Conservation (phyloP, 2,113 vertebrate genomes). For the Myocastor coypus region DNA sequence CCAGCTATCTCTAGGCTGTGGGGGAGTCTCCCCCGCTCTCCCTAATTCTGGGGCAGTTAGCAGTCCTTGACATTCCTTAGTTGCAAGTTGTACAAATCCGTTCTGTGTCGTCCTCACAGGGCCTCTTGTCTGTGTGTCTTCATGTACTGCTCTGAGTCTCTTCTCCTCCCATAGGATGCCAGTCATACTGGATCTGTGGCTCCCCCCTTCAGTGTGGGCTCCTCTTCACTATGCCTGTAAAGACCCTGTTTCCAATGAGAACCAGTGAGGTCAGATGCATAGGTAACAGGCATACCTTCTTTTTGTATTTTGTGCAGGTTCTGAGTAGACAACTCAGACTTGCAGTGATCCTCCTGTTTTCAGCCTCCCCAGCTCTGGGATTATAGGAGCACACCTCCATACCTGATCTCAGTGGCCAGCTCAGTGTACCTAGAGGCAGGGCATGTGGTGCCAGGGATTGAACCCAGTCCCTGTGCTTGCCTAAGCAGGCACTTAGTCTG, state of each 20-base stretch:
- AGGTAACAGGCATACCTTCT: background rate
- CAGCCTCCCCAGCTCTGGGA: too few species aligned
- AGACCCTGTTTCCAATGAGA: conserved; percentile 18
- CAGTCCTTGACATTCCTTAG: background rate
- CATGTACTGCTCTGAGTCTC: background rate
- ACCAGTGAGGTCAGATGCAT: background rate
- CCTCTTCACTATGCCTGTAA: conserved; percentile 28
- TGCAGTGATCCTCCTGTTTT: too few species aligned
- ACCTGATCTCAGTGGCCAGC: too few species aligned
- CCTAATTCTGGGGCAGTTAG: background rate
- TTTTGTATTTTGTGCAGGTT: too few species aligned
- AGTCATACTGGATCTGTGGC: background rate
- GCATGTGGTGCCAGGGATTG: too few species aligned
- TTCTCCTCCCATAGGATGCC: background rate
- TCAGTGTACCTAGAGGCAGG: too few species aligned
- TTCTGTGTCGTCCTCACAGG: background rate
- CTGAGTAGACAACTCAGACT: too few species aligned
- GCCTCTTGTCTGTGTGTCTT: background rate
- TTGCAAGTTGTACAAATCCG: background rate
- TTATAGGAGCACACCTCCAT: too few species aligned
- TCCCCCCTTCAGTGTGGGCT: background rate
- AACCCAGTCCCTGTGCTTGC: too few species aligned
- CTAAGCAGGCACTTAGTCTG: too few species aligned
- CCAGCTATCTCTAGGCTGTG: background rate
- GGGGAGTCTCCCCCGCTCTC: background rate